A percentile compares a stretch with the other conserved stretches of the same genome.
Conservation (phyloP, 1,140 invertebrate genomes). For the Saccostrea glomerata region DNA sequence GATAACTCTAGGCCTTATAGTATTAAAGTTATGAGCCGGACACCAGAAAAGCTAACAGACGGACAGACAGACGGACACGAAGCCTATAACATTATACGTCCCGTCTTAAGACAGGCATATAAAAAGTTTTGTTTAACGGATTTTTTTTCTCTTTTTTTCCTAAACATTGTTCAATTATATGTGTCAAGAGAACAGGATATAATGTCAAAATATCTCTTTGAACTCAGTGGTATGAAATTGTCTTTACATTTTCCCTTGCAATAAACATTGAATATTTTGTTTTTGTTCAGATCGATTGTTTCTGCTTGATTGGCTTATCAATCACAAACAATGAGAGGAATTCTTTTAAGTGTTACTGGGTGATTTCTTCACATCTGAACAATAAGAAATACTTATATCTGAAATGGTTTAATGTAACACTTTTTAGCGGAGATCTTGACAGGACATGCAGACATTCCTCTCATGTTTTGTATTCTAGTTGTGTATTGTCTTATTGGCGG, state of each 20-base stretch:
- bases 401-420: background rate
- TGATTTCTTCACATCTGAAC: background rate
- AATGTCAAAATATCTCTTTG: background rate
- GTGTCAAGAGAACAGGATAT: background rate
- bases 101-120: too few relatives aligned
- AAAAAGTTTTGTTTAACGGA: too few relatives aligned
- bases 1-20: too few relatives aligned
- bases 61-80: too few relatives aligned
- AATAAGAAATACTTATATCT: background rate
- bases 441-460: background rate
- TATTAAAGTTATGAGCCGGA: too few relatives aligned
- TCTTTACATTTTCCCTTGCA: background rate
- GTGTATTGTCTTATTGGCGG: background rate
- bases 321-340: conserved; percentile 7
- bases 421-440: background rate
- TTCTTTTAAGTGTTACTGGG: background rate
- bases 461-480: background rate
- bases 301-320: background rate
- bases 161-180: too few relatives aligned
- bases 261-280: background rate
- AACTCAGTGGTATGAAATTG: background rate
- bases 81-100: too few relatives aligned
- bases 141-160: too few relatives aligned
- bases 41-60: too few relatives aligned
- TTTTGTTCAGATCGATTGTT: background rate